phyloP scores from a whole-genome alignment of 2,888 invertebrate genomes.

The Augochlorella aurata region DNA sequence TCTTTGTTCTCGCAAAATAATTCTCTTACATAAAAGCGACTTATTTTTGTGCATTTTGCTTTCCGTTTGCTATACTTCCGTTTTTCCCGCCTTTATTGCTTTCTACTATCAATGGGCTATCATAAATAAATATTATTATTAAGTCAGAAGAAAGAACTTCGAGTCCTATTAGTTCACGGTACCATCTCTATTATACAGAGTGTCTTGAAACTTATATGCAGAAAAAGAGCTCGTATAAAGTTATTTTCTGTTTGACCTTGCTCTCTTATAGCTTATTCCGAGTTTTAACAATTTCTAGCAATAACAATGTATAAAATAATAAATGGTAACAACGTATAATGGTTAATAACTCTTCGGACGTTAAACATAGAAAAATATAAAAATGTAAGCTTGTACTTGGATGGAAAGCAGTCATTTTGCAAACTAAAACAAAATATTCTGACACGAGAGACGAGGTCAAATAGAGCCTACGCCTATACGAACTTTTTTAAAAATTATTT shows the following conservation, averaged over 20 bases:
- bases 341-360: background rate
- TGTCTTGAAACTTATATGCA: background rate
- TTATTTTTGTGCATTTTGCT: background rate
- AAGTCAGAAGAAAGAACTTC: conserved; percentile 3
- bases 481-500: background rate
- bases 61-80: background rate
- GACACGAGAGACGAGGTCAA: background rate
- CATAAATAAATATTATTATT: conserved; percentile 11
- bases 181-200: background rate
- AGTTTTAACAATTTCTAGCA: background rate
- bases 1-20: background rate
- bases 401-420: background rate
- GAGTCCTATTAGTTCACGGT: background rate
- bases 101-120: background rate
- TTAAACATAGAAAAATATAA: background rate
- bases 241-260: background rate
- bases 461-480: background rate
- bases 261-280: background rate
- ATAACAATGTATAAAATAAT: background rate
- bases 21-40: background rate
- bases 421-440: background rate
- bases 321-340: background rate
- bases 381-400: background rate
- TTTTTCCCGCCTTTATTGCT: background rate
- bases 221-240: background rate